These are phyloP conservation scores for Scatophagus argus DNA, from an alignment of 2,113 vertebrate species.

Conservation along the genomic window DNA sequence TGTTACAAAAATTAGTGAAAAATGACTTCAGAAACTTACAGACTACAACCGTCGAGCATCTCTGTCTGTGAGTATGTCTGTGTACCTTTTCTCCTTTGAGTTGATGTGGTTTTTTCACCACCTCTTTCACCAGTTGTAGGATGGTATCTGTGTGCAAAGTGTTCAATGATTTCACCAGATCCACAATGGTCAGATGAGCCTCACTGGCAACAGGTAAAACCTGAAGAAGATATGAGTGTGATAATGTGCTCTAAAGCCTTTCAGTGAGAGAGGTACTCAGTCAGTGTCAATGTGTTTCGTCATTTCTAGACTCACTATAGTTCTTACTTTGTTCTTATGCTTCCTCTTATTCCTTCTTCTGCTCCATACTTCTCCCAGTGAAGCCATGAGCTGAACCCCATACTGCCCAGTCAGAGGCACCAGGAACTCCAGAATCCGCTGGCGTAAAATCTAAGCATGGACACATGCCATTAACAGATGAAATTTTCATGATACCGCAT, in stretches of 20 bases:
- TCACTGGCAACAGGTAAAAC: conserved; percentile 87
- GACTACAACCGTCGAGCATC: not conserved
- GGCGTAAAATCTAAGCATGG: conserved; percentile 87
- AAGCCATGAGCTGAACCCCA: conserved; percentile 91
- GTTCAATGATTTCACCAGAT: conserved; percentile 89
- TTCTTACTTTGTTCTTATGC: conserved; percentile 89
- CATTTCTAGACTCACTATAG: not conserved
- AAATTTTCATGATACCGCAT: not conserved
- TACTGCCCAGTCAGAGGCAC: conserved; percentile 90
- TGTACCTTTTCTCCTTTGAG: conserved; percentile 93
- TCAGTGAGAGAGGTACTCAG: not conserved
- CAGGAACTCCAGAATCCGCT: conserved; percentile 92
- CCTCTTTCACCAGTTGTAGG: conserved; percentile 93
- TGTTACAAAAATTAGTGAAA: not conserved
- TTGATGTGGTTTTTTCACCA: conserved; percentile 94
- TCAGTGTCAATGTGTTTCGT: not conserved
- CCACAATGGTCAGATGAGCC: conserved; percentile 89
- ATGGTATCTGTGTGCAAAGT: conserved; percentile 88
- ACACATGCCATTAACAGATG: not conserved
- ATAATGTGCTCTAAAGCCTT: not conserved
- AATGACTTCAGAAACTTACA: not conserved
- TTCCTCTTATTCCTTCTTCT: conserved; percentile 87
- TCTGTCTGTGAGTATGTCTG: not conserved
- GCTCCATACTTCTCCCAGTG: conserved; percentile 92
- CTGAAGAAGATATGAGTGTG: conserved; percentile 69